phyloP scores from a whole-genome alignment of 2,888 invertebrate genomes.

The Esperia sulphurella region DNA sequence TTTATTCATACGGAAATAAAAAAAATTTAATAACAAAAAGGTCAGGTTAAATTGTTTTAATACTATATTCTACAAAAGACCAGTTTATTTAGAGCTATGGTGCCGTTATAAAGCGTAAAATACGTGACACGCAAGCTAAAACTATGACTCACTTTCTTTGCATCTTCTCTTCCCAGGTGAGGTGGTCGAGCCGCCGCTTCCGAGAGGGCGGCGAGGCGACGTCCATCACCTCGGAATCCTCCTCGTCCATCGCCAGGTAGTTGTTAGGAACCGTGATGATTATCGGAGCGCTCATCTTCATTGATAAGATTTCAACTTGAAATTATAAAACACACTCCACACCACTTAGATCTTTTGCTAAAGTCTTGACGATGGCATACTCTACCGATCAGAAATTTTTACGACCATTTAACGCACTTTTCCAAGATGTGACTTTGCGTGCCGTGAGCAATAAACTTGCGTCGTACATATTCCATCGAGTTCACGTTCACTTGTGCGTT shows the following conservation, averaged over 20 bases:
- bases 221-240: conserved; percentile 49
- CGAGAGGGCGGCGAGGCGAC: conserved; percentile 57
- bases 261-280: conserved; percentile 74
- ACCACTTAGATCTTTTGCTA: conserved; percentile 31
- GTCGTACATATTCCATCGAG: conserved; percentile 65
- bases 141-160: conserved; percentile 87
- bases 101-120: conserved; percentile 20
- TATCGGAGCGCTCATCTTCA: conserved; percentile 71
- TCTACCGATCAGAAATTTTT: conserved; percentile 29
- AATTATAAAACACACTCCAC: conserved; percentile 33
- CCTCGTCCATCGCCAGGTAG: conserved; percentile 60
- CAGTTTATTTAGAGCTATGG: conserved; percentile 13
- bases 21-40: background rate
- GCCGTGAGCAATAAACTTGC: conserved; percentile 43
- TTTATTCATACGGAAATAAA: too few relatives aligned
- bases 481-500: conserved; percentile 25
- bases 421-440: conserved; percentile 44
- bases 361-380: conserved; percentile 49
- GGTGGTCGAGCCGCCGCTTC: conserved; percentile 89
- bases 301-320: conserved; percentile 23
- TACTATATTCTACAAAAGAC: conserved; percentile 3
- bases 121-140: conserved; percentile 44
- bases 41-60: background rate
- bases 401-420: conserved; percentile 43
- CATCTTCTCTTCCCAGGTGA: conserved; percentile 92